Evolutionary conservation across 2,888 invertebrate species (phyloP), one percentile per base, ranked within the genome.

Genomic region (Lobophora halterata): DNA sequence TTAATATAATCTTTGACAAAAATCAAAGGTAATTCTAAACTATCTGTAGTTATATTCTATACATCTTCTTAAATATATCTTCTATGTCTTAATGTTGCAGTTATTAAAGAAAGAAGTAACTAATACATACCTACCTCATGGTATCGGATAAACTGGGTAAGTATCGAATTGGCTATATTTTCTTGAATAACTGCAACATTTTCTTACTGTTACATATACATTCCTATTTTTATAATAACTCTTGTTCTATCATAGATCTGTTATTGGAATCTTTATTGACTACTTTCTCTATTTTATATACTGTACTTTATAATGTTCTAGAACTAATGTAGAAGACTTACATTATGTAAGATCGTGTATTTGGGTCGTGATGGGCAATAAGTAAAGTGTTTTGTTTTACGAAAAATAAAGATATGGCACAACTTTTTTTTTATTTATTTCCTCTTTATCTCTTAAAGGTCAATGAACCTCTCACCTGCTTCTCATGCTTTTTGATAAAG

Each of bases 381-480:
- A 52, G 44, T 41, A 29, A 74, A 55, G 61, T 70, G 68, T 68
- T 69, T 74, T 79, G 73, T 79, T 78, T 75, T 61, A 68, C 63
- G 61, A 72, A 71, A 66, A 73, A 75, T 73, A 78, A 79, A 79
- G 55, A 73, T 75, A 77, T 77, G 78, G 79, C 80, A 82, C 80
- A 79, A 76, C 66, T 32, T 33, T 19, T 36, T 31, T 54, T 52
- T 58, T 44, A 46, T 54, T 51, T 44, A 28, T 5, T 17, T 24
- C 17, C 8, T 3, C n/a, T n/a, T n/a, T n/a, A n/a, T n/a, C n/a
- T n/a, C n/a, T n/a, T n/a, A n/a, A n/a, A n/a, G n/a, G n/a, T n/a
- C n/a, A n/a, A n/a, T n/a, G n/a, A n/a, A n/a, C n/a, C n/a, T n/a
- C n/a, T n/a, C n/a, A n/a, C n/a, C n/a, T n/a, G n/a, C n/a, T n/a